Percentiles rank a stretch among this genome's conserved stretches.
Evolutionary conservation across 2,888 invertebrate genomes (phyloP).

Genomic region (Emmelina monodactyla): DNA sequence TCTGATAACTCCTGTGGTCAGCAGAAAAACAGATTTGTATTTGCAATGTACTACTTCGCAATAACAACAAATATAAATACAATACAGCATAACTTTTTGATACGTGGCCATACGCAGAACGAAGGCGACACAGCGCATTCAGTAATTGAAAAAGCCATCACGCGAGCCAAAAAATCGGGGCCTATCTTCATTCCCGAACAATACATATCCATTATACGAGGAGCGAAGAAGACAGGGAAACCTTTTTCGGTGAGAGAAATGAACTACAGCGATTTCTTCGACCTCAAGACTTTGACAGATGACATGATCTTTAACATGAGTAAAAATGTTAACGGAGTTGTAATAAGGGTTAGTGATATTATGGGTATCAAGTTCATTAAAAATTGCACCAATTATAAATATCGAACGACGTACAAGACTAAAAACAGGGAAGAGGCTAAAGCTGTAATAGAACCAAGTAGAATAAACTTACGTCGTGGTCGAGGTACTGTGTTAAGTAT

Average conservation of each 20-base stretch:
- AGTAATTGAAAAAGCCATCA: conserved; percentile 15
- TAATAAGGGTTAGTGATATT: conserved; percentile 8
- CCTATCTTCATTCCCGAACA: conserved; percentile 17
- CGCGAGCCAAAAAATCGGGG: conserved; percentile 17
- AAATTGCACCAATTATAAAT: conserved; percentile 11
- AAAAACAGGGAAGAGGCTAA: conserved; percentile 5
- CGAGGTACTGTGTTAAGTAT: conserved; percentile 7
- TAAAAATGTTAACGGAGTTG: conserved; percentile 3
- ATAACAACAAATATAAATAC: conserved; percentile 11
- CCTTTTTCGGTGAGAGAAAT: conserved; percentile 13
- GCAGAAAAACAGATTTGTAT: conserved; percentile 11
- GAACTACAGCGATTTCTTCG: conserved; percentile 12
- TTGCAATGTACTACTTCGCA: conserved; percentile 12
- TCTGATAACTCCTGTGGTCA: conserved; percentile 13
- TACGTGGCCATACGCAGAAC: conserved; percentile 15
- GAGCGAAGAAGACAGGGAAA: conserved; percentile 15
- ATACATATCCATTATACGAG: conserved; percentile 14
- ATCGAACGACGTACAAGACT: conserved; percentile 12
- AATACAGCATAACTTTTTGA: conserved; percentile 17
- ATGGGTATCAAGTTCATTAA: conserved; percentile 13
- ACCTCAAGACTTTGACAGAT: conserved; percentile 12
- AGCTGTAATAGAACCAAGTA: conserved; percentile 3
- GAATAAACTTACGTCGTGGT: conserved; percentile 9
- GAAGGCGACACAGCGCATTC: conserved; percentile 17
- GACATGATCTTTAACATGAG: conserved; percentile 7